Conservation (phyloP, 2,113 vertebrate species). For the Catagonus wagneri region DNA sequence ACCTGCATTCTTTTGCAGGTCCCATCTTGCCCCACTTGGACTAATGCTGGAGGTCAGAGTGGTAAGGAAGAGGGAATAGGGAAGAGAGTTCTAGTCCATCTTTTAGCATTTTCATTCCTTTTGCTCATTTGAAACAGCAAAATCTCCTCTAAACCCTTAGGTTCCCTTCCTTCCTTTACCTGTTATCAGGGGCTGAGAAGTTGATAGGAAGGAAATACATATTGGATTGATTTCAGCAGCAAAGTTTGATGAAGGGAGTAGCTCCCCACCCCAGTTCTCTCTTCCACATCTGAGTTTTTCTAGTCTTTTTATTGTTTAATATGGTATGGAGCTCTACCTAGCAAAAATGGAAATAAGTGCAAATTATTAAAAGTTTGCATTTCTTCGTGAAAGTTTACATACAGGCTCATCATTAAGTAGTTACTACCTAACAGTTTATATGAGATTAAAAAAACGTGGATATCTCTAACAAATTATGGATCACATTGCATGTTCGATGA, state of each 20-base stretch:
- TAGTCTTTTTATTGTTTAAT: not conserved
- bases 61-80: not conserved
- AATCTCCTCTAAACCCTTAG: not conserved
- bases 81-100: not conserved
- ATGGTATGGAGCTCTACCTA: not conserved
- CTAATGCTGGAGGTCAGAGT: not conserved
- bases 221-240: not conserved
- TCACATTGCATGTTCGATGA: not conserved
- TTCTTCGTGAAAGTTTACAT: slow-evolving; percentile 11
- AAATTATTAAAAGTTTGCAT: not conserved
- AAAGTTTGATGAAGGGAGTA: not conserved
- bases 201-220: not conserved
- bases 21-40: not conserved
- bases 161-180: not conserved
- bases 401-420: not conserved
- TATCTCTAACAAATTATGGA: not conserved
- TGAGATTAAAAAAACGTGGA: not conserved
- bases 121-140: not conserved
- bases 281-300: not conserved
- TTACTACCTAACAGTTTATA: not conserved
- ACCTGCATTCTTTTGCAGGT: not conserved
- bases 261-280: accelerated
- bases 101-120: not conserved
- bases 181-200: not conserved
- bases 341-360: not conserved